Evolutionary conservation across 2,797 vertebrate species (phyloP), one percentile per base, ranked within the genome.

Genomic region (Pagetopsis macropterus): DNA sequence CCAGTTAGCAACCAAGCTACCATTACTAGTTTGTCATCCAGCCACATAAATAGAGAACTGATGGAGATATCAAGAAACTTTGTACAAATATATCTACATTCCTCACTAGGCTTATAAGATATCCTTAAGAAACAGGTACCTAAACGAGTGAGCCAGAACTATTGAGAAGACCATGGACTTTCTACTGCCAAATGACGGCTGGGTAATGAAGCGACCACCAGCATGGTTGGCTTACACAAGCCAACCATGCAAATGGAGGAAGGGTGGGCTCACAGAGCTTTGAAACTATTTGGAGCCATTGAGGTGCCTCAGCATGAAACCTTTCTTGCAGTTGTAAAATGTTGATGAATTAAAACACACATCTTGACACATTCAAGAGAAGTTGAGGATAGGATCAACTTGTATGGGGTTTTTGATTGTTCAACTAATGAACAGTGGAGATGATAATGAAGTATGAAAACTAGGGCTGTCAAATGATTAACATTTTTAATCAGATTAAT

Each of bases 221-320:
- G 23, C 23, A 23, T 23, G 23, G 23, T 23, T 23, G 2, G 23
- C 12, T 43, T 2, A 33, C 21, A 44, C 8, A 43, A 41, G 19
- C 51, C 31, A 46, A 57, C 40, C 31, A 17, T 4, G 19, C 9
- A 59, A 23, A 13, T 15, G 16, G 5, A 50, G 45, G 15, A 52
- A 49, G 45, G 45, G n/a, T 7, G 45, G 44, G 45, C 15, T 37
- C 16, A 37, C 21, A 5, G 43, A 1, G 9, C 45, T 52, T 68
- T 74, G 21, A 70, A 72, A 65, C 44, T 64, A 48, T 70, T 54
- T 51, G 59, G 43, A 78, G 50, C 33, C 43, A 63, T 75, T 57
- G 12, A 70, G 52, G 44, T 31, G 27, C 23, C 10, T 75, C 19
- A 51, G 33, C 33, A 4, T 41, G 60, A 27, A 27, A 27, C 33